These are phyloP conservation scores for Centruroides sculpturatus DNA, from an alignment of 1,140 invertebrate genomes.

Conservation along the genomic window DNA sequence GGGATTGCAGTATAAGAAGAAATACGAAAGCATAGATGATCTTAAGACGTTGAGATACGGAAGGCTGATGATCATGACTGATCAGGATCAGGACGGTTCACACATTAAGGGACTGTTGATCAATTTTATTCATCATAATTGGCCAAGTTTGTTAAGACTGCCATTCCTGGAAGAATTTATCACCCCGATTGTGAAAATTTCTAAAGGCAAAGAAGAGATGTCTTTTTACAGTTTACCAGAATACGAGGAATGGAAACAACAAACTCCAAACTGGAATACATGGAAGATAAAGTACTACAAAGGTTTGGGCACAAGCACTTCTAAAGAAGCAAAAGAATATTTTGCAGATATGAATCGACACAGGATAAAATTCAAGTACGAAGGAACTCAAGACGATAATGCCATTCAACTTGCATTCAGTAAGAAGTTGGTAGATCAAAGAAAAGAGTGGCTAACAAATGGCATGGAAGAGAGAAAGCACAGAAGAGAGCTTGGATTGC, in stretches of 20 bases:
- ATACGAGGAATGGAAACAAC: slow-evolving; percentile 92
- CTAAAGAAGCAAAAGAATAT: slow-evolving; percentile 97
- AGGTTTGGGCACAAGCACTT: slow-evolving; percentile 98
- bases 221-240: slow-evolving; percentile 96
- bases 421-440: slow-evolving; percentile 84
- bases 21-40: slow-evolving; percentile 77
- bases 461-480: slow-evolving; percentile 91
- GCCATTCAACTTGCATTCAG: slow-evolving; percentile 93
- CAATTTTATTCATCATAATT: slow-evolving; percentile 98
- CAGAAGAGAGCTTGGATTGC: slow-evolving; percentile 74
- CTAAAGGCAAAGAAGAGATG: slow-evolving; percentile 60
- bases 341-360: slow-evolving; percentile 91
- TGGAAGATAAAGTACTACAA: slow-evolving; percentile 99
- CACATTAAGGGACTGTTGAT: slow-evolving; percentile 98
- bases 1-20: slow-evolving; percentile 90
- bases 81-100: slow-evolving; percentile 93
- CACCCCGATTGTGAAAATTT: slow-evolving; percentile 96
- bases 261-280: slow-evolving; percentile 80
- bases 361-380: slow-evolving; percentile 78
- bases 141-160: slow-evolving; percentile 78
- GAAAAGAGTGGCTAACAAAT: slow-evolving; percentile 93
- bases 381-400: slow-evolving; percentile 73
- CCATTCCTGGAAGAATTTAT: slow-evolving; percentile 98
- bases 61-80: slow-evolving; percentile 99
- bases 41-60: slow-evolving; percentile 88